Percentiles rank a stretch among this genome's conserved stretches.
These are phyloP conservation scores for Antennarius maculatus DNA, from an alignment of 2,797 vertebrate species.

Conservation along the genomic window DNA sequence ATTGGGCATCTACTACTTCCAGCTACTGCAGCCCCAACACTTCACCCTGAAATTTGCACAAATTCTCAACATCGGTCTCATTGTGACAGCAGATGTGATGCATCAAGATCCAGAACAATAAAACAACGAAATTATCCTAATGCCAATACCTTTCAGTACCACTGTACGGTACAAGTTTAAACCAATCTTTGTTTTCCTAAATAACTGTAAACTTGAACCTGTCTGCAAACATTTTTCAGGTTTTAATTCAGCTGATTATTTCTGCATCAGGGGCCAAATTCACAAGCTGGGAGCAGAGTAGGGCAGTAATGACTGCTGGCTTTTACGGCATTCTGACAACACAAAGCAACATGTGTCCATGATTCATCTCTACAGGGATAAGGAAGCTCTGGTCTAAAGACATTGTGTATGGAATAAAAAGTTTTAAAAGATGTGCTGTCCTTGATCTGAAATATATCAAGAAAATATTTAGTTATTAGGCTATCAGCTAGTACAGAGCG, in stretches of 20 bases:
- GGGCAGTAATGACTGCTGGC: slow-evolving; percentile 37
- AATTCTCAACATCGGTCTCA: slow-evolving; percentile 14
- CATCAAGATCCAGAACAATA: too few species aligned
- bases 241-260: slow-evolving; percentile 39
- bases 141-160: neutral
- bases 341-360: slow-evolving; percentile 52
- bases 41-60: slow-evolving; percentile 47
- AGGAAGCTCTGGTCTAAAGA: slow-evolving; percentile 76
- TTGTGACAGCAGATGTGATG: slow-evolving; percentile 17
- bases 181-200: slow-evolving; percentile 22
- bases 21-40: slow-evolving; percentile 35
- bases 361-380: slow-evolving; percentile 49
- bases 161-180: neutral
- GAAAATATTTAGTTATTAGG: slow-evolving; percentile 35
- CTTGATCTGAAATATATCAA: slow-evolving; percentile 54
- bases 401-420: slow-evolving; percentile 47
- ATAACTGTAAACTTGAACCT: slow-evolving; percentile 30
- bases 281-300: slow-evolving; percentile 38
- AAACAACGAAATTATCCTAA: neutral
- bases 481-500: slow-evolving; percentile 57
- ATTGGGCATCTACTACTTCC: slow-evolving; percentile 31
- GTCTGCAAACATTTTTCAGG: slow-evolving; percentile 10
- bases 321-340: slow-evolving; percentile 68
- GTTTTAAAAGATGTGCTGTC: slow-evolving; percentile 42
- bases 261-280: slow-evolving; percentile 34